Conservation (phyloP, 2,888 invertebrate genomes). For the Pantelozetes paolii region DNA sequence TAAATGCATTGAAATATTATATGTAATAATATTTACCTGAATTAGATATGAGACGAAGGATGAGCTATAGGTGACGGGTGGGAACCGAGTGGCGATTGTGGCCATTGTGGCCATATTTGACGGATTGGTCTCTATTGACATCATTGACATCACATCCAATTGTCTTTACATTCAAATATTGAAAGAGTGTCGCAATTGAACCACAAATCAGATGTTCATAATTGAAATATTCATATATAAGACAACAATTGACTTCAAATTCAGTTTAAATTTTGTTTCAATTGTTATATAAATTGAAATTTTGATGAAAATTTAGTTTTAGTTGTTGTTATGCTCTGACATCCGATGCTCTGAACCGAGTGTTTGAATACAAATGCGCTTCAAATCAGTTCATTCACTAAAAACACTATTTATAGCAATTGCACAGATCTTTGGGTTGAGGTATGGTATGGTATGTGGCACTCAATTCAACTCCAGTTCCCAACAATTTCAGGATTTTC, state of each 20-base stretch:
- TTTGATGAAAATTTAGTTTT: background rate
- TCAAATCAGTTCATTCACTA: slow-evolving; percentile 26
- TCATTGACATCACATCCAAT: slow-evolving; percentile 16
- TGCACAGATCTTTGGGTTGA: background rate
- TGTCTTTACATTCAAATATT: background rate
- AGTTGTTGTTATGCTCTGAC: background rate
- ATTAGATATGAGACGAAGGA: slow-evolving; percentile 46
- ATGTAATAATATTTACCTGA: slow-evolving; percentile 43
- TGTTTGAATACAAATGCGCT: slow-evolving; percentile 30
- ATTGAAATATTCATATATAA: background rate
- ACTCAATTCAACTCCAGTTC: background rate
- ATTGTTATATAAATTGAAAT: background rate
- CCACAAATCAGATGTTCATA: background rate
- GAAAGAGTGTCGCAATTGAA: too few species aligned
- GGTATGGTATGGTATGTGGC: background rate
- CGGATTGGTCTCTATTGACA: slow-evolving; percentile 7
- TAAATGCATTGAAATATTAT: background rate
- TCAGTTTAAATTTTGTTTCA: background rate
- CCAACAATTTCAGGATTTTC: too few species aligned
- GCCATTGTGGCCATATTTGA: slow-evolving; percentile 39
- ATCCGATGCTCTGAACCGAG: background rate
- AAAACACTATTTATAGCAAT: background rate
- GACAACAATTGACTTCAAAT: background rate
- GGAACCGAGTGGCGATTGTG: slow-evolving; percentile 43
- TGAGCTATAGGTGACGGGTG: slow-evolving; percentile 46